Evolutionary conservation across 2,888 invertebrate genomes (phyloP).

Genomic region (Amphipyra tragopoginis): DNA sequence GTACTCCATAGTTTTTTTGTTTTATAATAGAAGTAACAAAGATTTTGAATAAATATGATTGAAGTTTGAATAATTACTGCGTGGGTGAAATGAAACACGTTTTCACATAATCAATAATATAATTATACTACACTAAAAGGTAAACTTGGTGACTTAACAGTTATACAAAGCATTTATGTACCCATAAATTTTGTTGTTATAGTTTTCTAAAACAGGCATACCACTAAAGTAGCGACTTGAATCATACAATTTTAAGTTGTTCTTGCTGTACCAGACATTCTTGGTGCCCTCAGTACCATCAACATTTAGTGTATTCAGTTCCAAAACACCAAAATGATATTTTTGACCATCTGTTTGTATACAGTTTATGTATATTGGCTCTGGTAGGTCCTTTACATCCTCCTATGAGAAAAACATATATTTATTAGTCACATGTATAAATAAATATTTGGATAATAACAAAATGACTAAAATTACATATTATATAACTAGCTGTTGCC

Average conservation of each 20-base stretch:
- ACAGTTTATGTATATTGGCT: constrained; percentile 95
- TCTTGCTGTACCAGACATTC: constrained; percentile 95
- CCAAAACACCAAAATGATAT: constrained; percentile 95
- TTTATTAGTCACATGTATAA: constrained; percentile 42
- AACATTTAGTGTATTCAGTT: constrained; percentile 95
- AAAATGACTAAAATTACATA: constrained; percentile 34
- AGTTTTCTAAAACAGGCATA: constrained; percentile 92
- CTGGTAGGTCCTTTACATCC: constrained; percentile 91
- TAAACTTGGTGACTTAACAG: constrained; percentile 81
- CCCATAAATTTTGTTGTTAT: constrained; percentile 94
- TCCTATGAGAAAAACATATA: constrained; percentile 79
- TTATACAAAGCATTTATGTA: constrained; percentile 95
- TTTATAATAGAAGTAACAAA: constrained; percentile 39
- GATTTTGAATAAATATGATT: constrained; percentile 38
- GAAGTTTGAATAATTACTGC: constrained; percentile 43
- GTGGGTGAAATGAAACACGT: constrained; percentile 52
- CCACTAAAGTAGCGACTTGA: constrained; percentile 91
- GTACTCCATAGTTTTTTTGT: constrained; percentile 36
- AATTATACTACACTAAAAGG: constrained; percentile 63
- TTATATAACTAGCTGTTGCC: no score
- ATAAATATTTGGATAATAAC: constrained; percentile 38
- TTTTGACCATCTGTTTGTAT: constrained; percentile 94
- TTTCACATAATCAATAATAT: constrained; percentile 57
- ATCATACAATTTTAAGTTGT: constrained; percentile 91
- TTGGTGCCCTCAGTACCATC: constrained; percentile 89